Evolutionary conservation across 2,113 vertebrate genomes (phyloP).

Genomic region (Erinaceus europaeus): DNA sequence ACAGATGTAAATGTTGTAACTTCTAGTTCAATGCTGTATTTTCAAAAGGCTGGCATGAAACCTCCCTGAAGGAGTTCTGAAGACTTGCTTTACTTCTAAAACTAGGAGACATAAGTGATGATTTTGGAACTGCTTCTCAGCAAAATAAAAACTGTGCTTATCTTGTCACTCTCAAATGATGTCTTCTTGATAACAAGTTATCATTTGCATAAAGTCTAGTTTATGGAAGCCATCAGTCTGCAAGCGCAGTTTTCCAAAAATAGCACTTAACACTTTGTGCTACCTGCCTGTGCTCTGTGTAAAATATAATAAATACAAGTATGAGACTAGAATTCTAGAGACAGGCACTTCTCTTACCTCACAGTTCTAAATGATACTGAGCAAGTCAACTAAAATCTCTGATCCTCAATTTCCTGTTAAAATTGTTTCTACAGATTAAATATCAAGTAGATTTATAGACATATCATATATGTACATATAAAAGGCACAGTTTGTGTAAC

Average conservation of each 20-base stretch:
- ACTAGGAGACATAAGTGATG: neutral
- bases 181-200: neutral
- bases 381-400: neutral
- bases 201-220: neutral
- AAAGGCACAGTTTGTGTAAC: neutral
- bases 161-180: neutral
- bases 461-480: no score
- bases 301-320: neutral
- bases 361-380: neutral
- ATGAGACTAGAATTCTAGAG: neutral
- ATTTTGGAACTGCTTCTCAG: slow-evolving; percentile 22
- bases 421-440: neutral
- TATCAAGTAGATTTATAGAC: no score
- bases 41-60: slow-evolving; percentile 16
- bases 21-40: slow-evolving; percentile 46
- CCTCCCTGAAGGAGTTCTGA: slow-evolving; percentile 6
- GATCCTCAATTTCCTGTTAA: neutral
- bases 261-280: neutral
- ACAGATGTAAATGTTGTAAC: slow-evolving; percentile 38
- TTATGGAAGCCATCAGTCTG: neutral
- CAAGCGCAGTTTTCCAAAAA: neutral
- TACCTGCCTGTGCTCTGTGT: neutral
- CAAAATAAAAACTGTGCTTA: neutral
- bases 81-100: slow-evolving; percentile 17
- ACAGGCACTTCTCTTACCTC: neutral